Evolutionary conservation across 2,888 invertebrate species (phyloP).

Genomic region (Gymnoscelis rufifasciata): DNA sequence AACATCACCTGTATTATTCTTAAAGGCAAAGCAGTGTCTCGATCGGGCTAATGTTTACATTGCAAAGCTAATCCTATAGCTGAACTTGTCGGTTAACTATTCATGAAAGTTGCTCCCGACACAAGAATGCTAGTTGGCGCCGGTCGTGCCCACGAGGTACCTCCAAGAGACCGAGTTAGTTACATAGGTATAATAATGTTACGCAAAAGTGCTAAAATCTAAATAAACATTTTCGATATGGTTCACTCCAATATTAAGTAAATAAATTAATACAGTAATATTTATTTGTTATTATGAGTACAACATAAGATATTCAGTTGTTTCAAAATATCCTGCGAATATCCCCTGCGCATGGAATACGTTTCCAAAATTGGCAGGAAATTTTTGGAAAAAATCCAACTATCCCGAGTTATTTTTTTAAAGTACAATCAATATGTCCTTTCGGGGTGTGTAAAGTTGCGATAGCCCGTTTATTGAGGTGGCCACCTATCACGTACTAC

Average conservation of each 20-base stretch:
- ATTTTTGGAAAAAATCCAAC: too few species aligned
- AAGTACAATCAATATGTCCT: constrained; percentile 9
- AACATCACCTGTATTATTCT: constrained; percentile 35
- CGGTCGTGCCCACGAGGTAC: constrained; percentile 32
- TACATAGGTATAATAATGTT: constrained; percentile 15
- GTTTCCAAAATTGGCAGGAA: too few species aligned
- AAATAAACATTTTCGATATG: too few species aligned
- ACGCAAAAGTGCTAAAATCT: constrained; percentile 16
- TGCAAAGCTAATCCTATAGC: constrained; percentile 42
- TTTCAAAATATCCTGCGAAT: too few species aligned
- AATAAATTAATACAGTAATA: too few species aligned
- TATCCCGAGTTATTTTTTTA: too few species aligned
- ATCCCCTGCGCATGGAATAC: too few species aligned
- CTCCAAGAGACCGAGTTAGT: constrained; percentile 12
- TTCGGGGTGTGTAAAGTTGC: constrained; percentile 1
- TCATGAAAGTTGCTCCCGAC: constrained; percentile 72
- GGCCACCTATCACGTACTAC: constrained; percentile 26
- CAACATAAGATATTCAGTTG: too few species aligned
- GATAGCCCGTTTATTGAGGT: constrained; percentile 19
- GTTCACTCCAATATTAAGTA: too few species aligned
- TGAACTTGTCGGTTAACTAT: constrained; percentile 67
- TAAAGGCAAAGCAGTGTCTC: constrained; percentile 33
- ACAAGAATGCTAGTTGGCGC: constrained; percentile 70
- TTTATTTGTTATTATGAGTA: too few species aligned
- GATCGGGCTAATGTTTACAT: constrained; percentile 45